phyloP scores from a whole-genome alignment of 2,888 invertebrate species.

The Ypsolopha scabrella region DNA sequence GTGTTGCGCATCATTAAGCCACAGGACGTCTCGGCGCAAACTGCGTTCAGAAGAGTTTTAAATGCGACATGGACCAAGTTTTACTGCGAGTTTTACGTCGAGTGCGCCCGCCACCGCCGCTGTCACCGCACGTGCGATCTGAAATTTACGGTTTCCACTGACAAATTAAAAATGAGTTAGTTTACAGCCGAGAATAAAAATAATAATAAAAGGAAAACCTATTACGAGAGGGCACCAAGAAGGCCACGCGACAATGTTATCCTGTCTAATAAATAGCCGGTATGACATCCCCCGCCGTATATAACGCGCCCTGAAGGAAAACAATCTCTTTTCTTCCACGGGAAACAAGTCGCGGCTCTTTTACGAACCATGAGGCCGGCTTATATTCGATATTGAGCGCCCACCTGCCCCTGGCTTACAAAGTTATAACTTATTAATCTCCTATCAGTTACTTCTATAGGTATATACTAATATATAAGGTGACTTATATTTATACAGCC shows the following conservation, averaged over 20 bases:
- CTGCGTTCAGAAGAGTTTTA: not conserved
- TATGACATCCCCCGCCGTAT: constrained; percentile 46
- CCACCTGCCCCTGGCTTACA: not conserved
- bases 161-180: constrained; percentile 67
- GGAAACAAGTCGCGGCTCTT: constrained; percentile 53
- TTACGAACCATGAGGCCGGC: constrained; percentile 39
- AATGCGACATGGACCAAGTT: not conserved
- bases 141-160: constrained; percentile 52
- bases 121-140: constrained; percentile 30
- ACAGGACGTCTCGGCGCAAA: not conserved
- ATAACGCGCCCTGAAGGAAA: constrained; percentile 44
- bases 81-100: not conserved
- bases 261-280: constrained; percentile 58
- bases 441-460: no score
- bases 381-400: constrained; percentile 9
- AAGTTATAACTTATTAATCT: not conserved
- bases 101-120: not conserved
- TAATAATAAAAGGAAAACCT: constrained; percentile 49
- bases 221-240: constrained; percentile 36
- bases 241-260: constrained; percentile 54
- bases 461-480: no score
- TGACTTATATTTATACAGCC: no score
- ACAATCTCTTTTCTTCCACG: constrained; percentile 46
- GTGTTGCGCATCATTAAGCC: constrained; percentile 1
- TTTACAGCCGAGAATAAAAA: constrained; percentile 57